A percentile compares a stretch with the other conserved stretches of the same genome.
These are phyloP conservation scores for Noctuana brunneofusca DNA, from an alignment of 2,888 invertebrate species.

Conservation along the genomic window DNA sequence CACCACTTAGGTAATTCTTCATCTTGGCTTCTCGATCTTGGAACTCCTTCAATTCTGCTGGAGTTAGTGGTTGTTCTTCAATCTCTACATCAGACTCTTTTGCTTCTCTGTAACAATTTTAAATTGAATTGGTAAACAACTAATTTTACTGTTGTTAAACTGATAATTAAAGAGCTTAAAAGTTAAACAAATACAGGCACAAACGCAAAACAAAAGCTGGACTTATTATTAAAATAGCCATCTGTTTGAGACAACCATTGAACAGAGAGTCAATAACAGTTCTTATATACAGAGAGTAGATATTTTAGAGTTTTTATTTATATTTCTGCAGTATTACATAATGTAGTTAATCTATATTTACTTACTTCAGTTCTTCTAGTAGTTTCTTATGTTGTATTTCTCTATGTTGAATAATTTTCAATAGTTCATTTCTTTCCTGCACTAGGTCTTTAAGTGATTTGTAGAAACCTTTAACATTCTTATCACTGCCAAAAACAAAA, in stretches of 20 bases:
- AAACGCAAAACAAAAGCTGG: too few species aligned
- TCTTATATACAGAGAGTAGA: too few species aligned
- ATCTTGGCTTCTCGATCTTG: conserved; percentile 67
- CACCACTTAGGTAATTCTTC: conserved; percentile 60
- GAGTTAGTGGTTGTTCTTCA: conserved; percentile 66
- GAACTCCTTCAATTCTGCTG: conserved; percentile 67
- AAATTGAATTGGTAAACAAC: not conserved
- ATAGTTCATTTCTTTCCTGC: conserved; percentile 84
- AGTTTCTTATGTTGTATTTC: conserved; percentile 63
- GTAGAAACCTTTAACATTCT: conserved; percentile 69
- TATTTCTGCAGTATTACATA: not conserved
- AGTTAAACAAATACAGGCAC: too few species aligned
- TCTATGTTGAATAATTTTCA: conserved; percentile 80
- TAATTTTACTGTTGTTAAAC: not conserved
- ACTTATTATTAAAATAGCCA: too few species aligned
- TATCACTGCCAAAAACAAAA: conserved; percentile 60
- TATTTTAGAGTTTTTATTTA: too few species aligned
- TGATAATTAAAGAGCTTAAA: too few species aligned
- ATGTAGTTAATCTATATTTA: conserved; percentile 2
- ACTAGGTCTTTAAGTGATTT: conserved; percentile 83
- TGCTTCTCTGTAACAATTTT: conserved; percentile 46
- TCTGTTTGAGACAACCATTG: too few species aligned
- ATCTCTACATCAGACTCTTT: conserved; percentile 55
- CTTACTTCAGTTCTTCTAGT: conserved; percentile 63
- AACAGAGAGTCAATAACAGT: too few species aligned